phyloP scores from a whole-genome alignment of 2,797 vertebrate genomes.

The Sus cebifrons region DNA sequence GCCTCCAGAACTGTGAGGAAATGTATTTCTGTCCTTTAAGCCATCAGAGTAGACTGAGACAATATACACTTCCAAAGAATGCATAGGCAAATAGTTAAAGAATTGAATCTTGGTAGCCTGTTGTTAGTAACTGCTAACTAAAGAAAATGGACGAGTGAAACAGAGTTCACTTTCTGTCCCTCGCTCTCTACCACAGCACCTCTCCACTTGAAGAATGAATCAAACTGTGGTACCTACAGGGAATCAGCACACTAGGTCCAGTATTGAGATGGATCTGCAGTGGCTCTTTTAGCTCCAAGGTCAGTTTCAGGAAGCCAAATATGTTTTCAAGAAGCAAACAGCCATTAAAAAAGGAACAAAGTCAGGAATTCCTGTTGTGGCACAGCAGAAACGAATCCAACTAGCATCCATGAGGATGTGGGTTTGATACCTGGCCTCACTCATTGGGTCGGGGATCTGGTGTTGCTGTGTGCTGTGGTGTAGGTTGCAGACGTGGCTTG shows the following conservation, averaged over 20 bases:
- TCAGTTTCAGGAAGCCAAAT: neutral
- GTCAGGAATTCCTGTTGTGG: no score
- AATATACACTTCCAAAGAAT: neutral
- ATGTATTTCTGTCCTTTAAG: neutral
- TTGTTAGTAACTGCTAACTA: neutral
- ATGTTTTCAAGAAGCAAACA: neutral
- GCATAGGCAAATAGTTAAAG: neutral
- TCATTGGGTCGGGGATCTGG: no score
- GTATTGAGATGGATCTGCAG: neutral
- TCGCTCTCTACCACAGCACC: neutral
- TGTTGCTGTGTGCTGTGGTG: no score
- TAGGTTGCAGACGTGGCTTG: no score
- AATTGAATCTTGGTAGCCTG: conserved; percentile 2
- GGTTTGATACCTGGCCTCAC: no score
- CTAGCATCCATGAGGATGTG: no score
- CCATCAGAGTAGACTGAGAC: neutral
- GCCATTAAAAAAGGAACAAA: no score
- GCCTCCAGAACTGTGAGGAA: neutral
- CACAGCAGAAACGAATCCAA: no score
- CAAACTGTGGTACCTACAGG: neutral
- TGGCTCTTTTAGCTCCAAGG: neutral
- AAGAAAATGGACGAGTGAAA: neutral
- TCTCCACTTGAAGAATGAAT: neutral
- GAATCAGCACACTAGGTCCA: neutral
- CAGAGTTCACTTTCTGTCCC: neutral